Percentiles rank a stretch among this genome's conserved stretches.
phyloP scores from a whole-genome alignment of 2,888 invertebrate species.

The Ennomos fuscantarius region DNA sequence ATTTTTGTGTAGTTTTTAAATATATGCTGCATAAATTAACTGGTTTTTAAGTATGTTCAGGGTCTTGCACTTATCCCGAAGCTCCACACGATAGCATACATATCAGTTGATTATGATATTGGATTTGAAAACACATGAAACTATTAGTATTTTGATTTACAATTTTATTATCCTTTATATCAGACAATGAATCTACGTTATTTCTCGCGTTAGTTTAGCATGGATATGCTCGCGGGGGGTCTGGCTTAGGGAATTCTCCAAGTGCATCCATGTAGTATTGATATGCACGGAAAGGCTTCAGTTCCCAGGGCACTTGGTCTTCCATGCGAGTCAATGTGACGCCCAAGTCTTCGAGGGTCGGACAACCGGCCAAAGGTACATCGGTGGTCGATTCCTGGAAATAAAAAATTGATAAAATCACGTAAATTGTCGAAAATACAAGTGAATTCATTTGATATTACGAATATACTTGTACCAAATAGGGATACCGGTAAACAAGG shows the following conservation, averaged over 20 bases:
- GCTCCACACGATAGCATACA: background rate
- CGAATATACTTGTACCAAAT: too few species aligned
- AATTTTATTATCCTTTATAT: too few species aligned
- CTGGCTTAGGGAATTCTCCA: slow-evolving; percentile 90
- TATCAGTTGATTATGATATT: background rate
- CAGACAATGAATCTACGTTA: background rate
- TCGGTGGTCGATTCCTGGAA: slow-evolving; percentile 92
- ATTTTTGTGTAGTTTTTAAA: slow-evolving; percentile 8
- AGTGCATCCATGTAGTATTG: slow-evolving; percentile 90
- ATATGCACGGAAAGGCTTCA: slow-evolving; percentile 88
- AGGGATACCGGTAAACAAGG: too few species aligned
- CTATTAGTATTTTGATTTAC: too few species aligned
- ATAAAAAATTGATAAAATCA: slow-evolving; percentile 10
- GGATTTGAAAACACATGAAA: too few species aligned
- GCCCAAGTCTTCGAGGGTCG: slow-evolving; percentile 95
- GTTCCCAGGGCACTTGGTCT: slow-evolving; percentile 92
- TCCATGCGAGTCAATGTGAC: slow-evolving; percentile 91
- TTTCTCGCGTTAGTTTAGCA: too few species aligned
- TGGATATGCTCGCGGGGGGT: slow-evolving; percentile 74
- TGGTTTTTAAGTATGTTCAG: background rate
- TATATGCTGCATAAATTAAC: too few species aligned
- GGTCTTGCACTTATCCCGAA: background rate
- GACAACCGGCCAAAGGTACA: slow-evolving; percentile 84
- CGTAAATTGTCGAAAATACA: background rate
- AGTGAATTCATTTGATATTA: too few species aligned